Evolutionary conservation across 1,140 invertebrate genomes (phyloP), one percentile per base, ranked within the genome.

Genomic region (Aricia agestis): DNA sequence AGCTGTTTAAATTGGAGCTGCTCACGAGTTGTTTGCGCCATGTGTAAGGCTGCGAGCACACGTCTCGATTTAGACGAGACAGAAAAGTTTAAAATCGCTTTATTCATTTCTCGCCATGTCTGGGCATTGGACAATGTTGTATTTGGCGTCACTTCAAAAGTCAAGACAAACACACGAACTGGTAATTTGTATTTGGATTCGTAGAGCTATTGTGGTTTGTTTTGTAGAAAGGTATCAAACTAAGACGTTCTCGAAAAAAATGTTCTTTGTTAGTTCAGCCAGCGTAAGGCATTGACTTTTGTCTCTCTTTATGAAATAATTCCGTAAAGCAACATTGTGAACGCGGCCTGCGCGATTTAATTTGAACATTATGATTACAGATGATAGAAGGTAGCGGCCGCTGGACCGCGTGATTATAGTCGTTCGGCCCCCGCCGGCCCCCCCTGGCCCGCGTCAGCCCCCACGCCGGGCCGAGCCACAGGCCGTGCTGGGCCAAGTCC

Each of bases 301-400:
- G n/a, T n/a, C n/a, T n/a, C n/a, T n/a, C n/a, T n/a, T n/a, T n/a
- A n/a, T n/a, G n/a, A n/a, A n/a, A n/a, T n/a, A n/a, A n/a, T n/a
- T n/a, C n/a, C n/a, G n/a, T n/a, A n/a, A n/a, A n/a, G n/a, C n/a
- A n/a, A n/a, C 58, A 58, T 59, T 59, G 58, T 59, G 18, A 59
- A 59, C 58, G 58, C 58, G 18, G n/a, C 58, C 18, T 58, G n/a
- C n/a, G 15, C 18, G 17, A 59, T 59, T 59, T 59, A 19, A 63
- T 63, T 63, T 63, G 59, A 63, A 63, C 59, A 18, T 63, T 63
- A 63, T 63, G 59, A 63, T 63, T 63, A 63, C 11, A 63, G 5
- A 63, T 25, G 59, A 63, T 63, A 25, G 59, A 25, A 25, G 19
- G 59, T 19, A 63, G 59, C 59, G 59, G 17, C 59, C 59, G 19